A percentile compares a stretch with the other conserved stretches of the same genome.
These are phyloP conservation scores for Drosophila gaucha DNA, from an alignment of 2,888 invertebrate genomes.

Conservation along the genomic window DNA sequence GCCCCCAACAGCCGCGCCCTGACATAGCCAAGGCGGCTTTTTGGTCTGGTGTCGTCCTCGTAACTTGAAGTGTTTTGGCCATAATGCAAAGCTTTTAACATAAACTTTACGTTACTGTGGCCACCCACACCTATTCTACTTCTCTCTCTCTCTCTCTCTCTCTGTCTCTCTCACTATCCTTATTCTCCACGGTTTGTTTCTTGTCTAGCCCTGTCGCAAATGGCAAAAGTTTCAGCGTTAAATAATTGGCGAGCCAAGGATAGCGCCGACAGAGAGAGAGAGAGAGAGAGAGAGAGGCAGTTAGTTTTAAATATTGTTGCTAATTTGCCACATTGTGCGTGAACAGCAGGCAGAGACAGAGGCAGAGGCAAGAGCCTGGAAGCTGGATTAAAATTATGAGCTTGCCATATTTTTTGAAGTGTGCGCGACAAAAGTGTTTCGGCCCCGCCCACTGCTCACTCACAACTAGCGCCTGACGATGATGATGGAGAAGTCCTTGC, in stretches of 20 bases:
- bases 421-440: slow-evolving; percentile 32
- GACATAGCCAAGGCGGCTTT: slow-evolving; percentile 4
- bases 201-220: slow-evolving; percentile 59
- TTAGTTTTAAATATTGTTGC: slow-evolving; percentile 78
- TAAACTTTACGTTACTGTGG: slow-evolving; percentile 57
- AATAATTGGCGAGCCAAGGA: slow-evolving; percentile 64
- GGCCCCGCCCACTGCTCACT: not conserved
- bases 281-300: slow-evolving; percentile 28
- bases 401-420: slow-evolving; percentile 76
- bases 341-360: slow-evolving; percentile 40
- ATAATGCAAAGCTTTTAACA: slow-evolving; percentile 68
- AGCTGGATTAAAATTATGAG: slow-evolving; percentile 79
- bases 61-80: slow-evolving; percentile 66
- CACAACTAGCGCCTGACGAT: slow-evolving; percentile 32
- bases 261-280: not conserved
- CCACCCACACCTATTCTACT: not conserved
- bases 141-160: not conserved
- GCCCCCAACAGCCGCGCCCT: not conserved
- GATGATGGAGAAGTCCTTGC: slow-evolving; percentile 39
- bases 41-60: slow-evolving; percentile 17
- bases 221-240: slow-evolving; percentile 72
- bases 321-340: slow-evolving; percentile 79
- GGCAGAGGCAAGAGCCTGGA: slow-evolving; percentile 17
- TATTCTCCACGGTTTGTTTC: slow-evolving; percentile 19
- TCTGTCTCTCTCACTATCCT: not conserved